Base-by-base conservation (phyloP, 2,797 vertebrate species). In the Poeciliopsis infans region DNA sequence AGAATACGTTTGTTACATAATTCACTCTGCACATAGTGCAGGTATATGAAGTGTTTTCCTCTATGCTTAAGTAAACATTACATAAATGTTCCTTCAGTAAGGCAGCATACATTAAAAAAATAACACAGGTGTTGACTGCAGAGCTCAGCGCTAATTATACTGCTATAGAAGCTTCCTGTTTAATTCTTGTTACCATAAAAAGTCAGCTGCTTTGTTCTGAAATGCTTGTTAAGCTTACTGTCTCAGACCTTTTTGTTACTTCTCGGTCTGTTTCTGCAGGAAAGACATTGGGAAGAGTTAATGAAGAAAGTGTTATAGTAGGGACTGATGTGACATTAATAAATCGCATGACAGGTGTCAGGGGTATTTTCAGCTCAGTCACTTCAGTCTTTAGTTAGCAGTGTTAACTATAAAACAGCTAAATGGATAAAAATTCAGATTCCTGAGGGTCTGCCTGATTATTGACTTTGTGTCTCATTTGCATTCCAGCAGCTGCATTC, bases 391-490 rank as follows among this genome's bases (percentile, higher is more conserved):
- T 5, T 69, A 41, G 36, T 41, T 41, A 68, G 12, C 23, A 39
- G 6, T n/a, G 39, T 75, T 2, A 25, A 33, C 43, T 39, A 33
- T 31, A 59, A 39, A 73, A 10, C 61, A 46, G 36, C 16, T 69
- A 41, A 66, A 66, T 36, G 16, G 33, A 36, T 66, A 4, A 23
- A 7, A 75, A 70, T 59, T 51, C 25, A 49, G 10, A 46, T 69
- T 72, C 33, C 46, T 49, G 61, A 74, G 41, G 23, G 43, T 31
- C 41, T 47, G 41, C 68, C 31, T 64, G 31, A 15, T 47, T 45
- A 68, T 74, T 57, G 41, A 75, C 1, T 71, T 61, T 64, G 39
- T 39, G 1, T 25, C 20, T 78, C 80, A 18, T 45, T n/a, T 75
- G 25, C 11, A 5, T 23, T 18, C 51, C n/a, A 15, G 55, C 41